These are phyloP conservation scores for Paracanthobrama guichenoti DNA, from an alignment of 2,113 vertebrate species.

Conservation along the genomic window DNA sequence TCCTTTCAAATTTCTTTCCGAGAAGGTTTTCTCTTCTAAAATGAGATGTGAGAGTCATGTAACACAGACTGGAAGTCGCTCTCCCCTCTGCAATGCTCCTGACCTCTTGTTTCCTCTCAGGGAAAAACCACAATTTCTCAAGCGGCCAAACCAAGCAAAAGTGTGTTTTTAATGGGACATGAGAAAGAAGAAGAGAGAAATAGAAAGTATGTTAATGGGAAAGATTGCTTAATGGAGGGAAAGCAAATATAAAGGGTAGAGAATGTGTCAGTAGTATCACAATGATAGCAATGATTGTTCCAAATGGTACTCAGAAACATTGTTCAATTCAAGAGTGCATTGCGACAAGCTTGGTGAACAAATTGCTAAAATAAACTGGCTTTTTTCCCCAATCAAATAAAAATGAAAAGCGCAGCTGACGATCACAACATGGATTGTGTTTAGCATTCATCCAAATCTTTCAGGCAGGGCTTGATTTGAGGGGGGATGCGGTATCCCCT, in stretches of 20 bases:
- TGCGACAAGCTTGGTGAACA: not conserved
- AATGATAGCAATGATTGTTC: not conserved
- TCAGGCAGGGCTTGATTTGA: too few species aligned
- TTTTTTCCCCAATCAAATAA: not conserved
- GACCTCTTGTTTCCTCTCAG: constrained; percentile 24
- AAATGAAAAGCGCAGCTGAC: not conserved
- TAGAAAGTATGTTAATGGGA: not conserved
- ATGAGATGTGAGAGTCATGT: not conserved
- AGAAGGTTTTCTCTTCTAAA: not conserved
- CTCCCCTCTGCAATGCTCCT: not conserved
- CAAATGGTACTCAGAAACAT: not conserved
- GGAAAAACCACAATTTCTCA: not conserved
- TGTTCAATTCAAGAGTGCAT: not conserved
- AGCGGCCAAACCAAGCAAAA: not conserved
- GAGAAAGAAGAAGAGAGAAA: not conserved
- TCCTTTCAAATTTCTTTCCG: not conserved
- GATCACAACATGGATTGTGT: not conserved
- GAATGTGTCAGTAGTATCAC: too few species aligned
- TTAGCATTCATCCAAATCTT: not conserved
- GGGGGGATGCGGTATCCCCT: too few species aligned
- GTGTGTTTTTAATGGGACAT: not conserved
- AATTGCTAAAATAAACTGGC: not conserved
- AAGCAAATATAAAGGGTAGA: not conserved
- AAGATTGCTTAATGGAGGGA: constrained; percentile 2
- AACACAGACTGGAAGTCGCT: not conserved